Conservation (phyloP, 1,140 invertebrate species). For the Leptinotarsa undecemlineata region DNA sequence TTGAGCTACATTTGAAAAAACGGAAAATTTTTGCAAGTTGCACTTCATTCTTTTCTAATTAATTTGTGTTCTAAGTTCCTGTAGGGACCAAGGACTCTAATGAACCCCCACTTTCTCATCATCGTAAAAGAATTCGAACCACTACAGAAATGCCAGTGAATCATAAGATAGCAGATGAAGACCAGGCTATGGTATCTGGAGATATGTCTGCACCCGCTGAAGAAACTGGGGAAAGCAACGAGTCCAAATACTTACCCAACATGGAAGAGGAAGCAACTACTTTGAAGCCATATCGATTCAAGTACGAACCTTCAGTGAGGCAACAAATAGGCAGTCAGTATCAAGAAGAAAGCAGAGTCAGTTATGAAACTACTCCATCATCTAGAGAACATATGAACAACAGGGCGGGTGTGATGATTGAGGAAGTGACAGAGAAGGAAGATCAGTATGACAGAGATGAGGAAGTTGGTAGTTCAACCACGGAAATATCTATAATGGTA, state of each 20-base stretch:
- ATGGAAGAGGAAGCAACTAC: neutral
- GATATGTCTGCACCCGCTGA: constrained; percentile 20
- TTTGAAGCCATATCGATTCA: neutral
- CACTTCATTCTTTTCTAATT: too few relatives aligned
- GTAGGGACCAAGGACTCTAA: constrained; percentile 6
- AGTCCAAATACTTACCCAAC: too few relatives aligned
- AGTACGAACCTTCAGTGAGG: neutral
- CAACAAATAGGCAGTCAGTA: neutral
- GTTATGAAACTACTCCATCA: neutral
- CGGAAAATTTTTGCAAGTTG: too few relatives aligned
- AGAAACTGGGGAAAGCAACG: constrained; percentile 28
- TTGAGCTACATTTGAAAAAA: too few relatives aligned
- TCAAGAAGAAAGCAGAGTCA: constrained; percentile 18
- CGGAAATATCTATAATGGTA: constrained; percentile 1
- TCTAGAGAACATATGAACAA: neutral
- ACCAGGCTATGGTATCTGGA: neutral
- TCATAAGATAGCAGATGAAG: constrained; percentile 20
- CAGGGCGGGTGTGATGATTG: neutral
- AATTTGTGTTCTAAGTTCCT: neutral
- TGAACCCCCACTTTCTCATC: neutral
- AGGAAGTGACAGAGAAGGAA: neutral
- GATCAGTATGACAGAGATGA: neutral
- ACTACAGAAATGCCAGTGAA: constrained; percentile 24
- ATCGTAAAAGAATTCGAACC: constrained; percentile 17
- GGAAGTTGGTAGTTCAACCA: neutral